Evolutionary conservation across 2,797 vertebrate genomes (phyloP), one percentile per base, ranked within the genome.

Genomic region (Anniella stebbinsi): DNA sequence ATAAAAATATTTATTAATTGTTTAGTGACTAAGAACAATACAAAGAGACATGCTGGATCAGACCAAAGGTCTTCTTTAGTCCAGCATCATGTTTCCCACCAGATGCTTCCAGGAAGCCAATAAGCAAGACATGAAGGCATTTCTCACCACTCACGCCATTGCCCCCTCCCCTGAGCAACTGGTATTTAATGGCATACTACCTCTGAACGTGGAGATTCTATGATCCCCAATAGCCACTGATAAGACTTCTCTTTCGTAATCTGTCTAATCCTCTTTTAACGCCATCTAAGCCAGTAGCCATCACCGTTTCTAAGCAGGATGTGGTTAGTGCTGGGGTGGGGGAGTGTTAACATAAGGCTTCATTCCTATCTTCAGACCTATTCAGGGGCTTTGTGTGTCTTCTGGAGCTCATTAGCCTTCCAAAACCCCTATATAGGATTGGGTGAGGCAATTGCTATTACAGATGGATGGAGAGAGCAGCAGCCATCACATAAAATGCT

Each of bases 1-100:
- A 76, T 90, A 7, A 80, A 86, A 80, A 45, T 67, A 60, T 48
- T 30, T 51, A 69, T 85, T 75, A 36, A 41, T 85, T 86, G 66
- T 76, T 51, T 75, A 84, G 57, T 67, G n/a, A 48, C 8, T 41
- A 33, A 51, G 17, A 81, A 81, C n/a, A 51, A 38, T 82, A 48
- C n/a, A 25, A 88, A 41, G 45, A 66, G 23, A 21, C 9, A 67
- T 89, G 57, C 57, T 84, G n/a, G n/a, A 51, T 89, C 25, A 67
- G 21, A 17, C 2, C 72, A 88, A 82, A 83, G 54, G 28, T 28
- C 38, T 72, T n/a, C n/a, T 45, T 21, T 83, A n/a, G 41, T 41
- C 12, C 21, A 84, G 7, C 66, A 69, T 51, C 57, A 23, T 66
- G 41, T 84, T 84, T 83, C 38, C 72, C 80, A 67, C 0, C 25